Percentiles rank a stretch among this genome's conserved stretches.
Evolutionary conservation across 23 tunicate species (phyloP).

Genomic region (Halocynthia roretzi): DNA sequence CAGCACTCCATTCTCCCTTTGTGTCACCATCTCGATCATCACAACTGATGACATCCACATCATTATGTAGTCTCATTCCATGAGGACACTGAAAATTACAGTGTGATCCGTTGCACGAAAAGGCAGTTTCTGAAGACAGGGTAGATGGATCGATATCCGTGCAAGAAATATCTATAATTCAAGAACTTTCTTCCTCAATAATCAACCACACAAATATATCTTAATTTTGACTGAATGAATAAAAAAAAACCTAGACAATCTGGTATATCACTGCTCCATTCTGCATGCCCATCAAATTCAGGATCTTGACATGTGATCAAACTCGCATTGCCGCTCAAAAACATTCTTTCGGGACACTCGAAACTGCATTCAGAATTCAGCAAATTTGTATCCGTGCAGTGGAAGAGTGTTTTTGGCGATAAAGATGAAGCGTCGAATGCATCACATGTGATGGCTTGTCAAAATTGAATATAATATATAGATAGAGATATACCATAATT

Average conservation of each 20-base stretch:
- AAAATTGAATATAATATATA: not conserved
- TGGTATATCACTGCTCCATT: slow-evolving; percentile 1
- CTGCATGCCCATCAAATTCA: not conserved
- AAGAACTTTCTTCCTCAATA: too few species aligned
- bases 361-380: slow-evolving; percentile 6
- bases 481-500: too few species aligned
- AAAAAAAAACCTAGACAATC: slow-evolving; percentile 2
- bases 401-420: not conserved
- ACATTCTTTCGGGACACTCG: not conserved
- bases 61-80: not conserved
- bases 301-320: not conserved
- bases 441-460: not conserved
- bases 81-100: not conserved
- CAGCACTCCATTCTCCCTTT: slow-evolving; percentile 6
- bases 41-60: not conserved
- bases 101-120: too few species aligned
- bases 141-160: too few species aligned
- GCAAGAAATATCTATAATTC: too few species aligned
- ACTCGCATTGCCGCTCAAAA: not conserved
- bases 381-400: not conserved
- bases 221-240: not conserved
- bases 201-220: too few species aligned
- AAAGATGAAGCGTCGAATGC: not conserved
- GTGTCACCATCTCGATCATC: not conserved
- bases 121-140: too few species aligned